Evolutionary conservation across 2,113 vertebrate genomes (phyloP).

Genomic region (Stigmatopora argus): DNA sequence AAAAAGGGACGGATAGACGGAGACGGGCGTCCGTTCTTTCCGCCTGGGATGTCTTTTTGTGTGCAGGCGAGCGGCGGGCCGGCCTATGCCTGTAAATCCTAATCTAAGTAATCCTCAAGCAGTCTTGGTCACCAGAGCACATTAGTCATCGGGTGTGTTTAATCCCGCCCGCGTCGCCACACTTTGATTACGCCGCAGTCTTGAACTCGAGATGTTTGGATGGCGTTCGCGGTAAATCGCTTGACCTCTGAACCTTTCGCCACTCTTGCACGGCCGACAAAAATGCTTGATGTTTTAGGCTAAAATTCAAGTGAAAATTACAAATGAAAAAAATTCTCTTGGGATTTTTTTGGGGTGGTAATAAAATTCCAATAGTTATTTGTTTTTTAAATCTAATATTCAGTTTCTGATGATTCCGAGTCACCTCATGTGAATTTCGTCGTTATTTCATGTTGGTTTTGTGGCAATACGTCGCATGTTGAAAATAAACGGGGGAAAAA

Average conservation of each 20-base stretch:
- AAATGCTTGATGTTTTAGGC: too few relatives aligned
- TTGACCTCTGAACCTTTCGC: slow-evolving; percentile 17
- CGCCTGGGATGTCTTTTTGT: neutral
- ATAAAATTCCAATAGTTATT: too few relatives aligned
- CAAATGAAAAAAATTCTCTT: too few relatives aligned
- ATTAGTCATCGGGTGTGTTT: slow-evolving; percentile 50
- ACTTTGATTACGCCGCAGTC: slow-evolving; percentile 29
- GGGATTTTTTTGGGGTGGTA: too few relatives aligned
- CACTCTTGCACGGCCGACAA: neutral
- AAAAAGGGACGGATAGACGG: slow-evolving; percentile 24
- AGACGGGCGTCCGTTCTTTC: slow-evolving; percentile 12
- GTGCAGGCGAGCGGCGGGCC: neutral
- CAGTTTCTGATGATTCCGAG: too few relatives aligned
- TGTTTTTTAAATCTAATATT: too few relatives aligned
- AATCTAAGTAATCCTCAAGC: slow-evolving; percentile 56
- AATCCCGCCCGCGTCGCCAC: slow-evolving; percentile 53
- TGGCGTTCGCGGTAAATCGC: slow-evolving; percentile 33
- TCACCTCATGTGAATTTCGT: too few relatives aligned
- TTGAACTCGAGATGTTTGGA: slow-evolving; percentile 20
- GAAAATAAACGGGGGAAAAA: too few relatives aligned
- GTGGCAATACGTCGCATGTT: too few relatives aligned
- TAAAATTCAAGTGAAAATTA: too few relatives aligned
- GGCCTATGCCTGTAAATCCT: slow-evolving; percentile 52
- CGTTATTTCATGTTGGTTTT: too few relatives aligned
- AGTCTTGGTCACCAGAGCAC: slow-evolving; percentile 50